Conservation (phyloP, 2,113 vertebrate species). For the Patagioenas fasciata region DNA sequence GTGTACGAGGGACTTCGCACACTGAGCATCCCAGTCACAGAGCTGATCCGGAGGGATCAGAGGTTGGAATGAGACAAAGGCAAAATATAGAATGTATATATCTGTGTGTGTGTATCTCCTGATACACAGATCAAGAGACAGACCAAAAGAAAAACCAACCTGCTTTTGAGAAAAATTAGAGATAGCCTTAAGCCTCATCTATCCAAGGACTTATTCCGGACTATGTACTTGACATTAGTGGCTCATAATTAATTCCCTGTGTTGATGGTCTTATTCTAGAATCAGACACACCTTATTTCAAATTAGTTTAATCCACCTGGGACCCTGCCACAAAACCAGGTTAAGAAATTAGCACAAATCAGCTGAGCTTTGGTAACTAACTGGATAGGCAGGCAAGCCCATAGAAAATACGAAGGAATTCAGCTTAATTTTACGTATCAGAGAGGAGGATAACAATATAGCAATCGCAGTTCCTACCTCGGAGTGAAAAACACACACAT, state of each 20-base stretch:
- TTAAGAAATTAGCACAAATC: constrained; percentile 63
- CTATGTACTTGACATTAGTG: constrained; percentile 6
- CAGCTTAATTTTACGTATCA: not conserved
- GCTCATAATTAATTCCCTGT: constrained; percentile 48
- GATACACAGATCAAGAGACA: not conserved
- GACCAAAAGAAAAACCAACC: not conserved
- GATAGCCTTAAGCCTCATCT: constrained; percentile 14
- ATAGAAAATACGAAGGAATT: not conserved
- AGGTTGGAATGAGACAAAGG: not conserved
- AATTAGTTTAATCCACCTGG: constrained; percentile 19
- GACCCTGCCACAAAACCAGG: constrained; percentile 43
- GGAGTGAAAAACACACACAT: not conserved
- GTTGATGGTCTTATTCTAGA: constrained; percentile 61
- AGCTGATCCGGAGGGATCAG: not conserved
- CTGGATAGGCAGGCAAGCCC: not conserved
- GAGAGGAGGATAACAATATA: not conserved
- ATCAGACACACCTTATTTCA: constrained; percentile 25
- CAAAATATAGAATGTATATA: not conserved
- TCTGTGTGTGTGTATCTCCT: not conserved
- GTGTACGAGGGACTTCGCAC: not conserved
- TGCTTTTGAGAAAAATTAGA: not conserved
- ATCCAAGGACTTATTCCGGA: constrained; percentile 16
- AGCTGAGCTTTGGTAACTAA: not conserved
- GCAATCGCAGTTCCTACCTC: not conserved
- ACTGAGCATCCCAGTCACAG: not conserved